Base-by-base conservation (phyloP, 35 echinoderm and acorn worm species). In the Ptychodera flava region DNA sequence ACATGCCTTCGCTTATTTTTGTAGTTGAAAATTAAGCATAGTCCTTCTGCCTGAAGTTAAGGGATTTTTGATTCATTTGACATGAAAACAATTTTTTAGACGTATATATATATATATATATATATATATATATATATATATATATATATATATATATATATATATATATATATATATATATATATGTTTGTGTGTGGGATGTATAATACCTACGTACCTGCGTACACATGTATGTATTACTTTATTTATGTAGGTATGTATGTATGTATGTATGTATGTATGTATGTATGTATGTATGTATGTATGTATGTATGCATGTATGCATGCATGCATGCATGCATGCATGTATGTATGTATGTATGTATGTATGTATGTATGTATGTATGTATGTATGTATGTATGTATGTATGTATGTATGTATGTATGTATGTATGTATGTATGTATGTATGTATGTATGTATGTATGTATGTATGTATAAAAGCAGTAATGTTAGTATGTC, bases 81-180 rank as follows among this genome's bases (percentile, higher is more conserved):
- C 22, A 64, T 64, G 22, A 12, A 64, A 12, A 64, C 22, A 64
- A 12, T 12, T 64, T 12, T 64, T 12, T 64, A 64, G 6, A 64
- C 22, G 22, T 64, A 64, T 64, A 64, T 64, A 64, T 64, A 64
- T 64, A 64, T 64, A 64, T 64, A 64, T 64, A 64, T 64, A 64
- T 64, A 64, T 64, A 64, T 64, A 64, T 64, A 64, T 64, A 64
- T 64, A 64, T 64, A 64, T 64, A 64, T 64, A 64, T 64, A 64
- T 64, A 64, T 64, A 64, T 64, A 64, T 64, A 64, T 64, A 64
- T 64, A 64, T 64, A 64, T 64, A 64, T 64, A 64, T 64, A 64
- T 64, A 64, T 64, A 64, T 64, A 64, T 64, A 64, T 64, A 64
- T 64, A n/a, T n/a, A n/a, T 64, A 64, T 22, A 64, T 12, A 64